Percentiles rank a stretch among this genome's conserved stretches.
These are phyloP conservation scores for Crotalus helleri DNA, from an alignment of 2,113 vertebrate genomes.

Conservation along the genomic window DNA sequence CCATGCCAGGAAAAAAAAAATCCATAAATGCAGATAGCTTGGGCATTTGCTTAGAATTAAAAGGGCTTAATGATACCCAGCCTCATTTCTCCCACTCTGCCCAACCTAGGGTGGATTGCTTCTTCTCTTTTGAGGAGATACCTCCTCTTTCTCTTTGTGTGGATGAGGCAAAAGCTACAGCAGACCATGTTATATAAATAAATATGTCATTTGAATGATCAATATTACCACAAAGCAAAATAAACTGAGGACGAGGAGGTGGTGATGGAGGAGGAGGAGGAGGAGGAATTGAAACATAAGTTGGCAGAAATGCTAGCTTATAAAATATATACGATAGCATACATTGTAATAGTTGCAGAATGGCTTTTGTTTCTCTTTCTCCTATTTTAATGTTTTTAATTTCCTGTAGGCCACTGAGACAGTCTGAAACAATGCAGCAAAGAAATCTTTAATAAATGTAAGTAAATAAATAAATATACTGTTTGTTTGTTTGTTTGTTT, in stretches of 20 bases:
- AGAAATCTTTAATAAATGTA: background rate
- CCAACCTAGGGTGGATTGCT: background rate
- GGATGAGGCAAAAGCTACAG: background rate
- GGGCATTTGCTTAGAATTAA: slow-evolving; percentile 22
- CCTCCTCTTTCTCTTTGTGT: background rate
- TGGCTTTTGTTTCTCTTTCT: background rate
- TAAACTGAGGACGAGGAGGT: background rate
- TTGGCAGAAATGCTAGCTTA: background rate
- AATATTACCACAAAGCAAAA: background rate
- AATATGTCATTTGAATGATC: background rate
- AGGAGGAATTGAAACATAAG: background rate
- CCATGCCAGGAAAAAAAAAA: slow-evolving; percentile 12
- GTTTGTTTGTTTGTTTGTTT: background rate
- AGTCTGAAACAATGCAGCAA: background rate
- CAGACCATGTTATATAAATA: background rate
- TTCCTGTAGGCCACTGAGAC: background rate
- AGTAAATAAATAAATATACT: background rate
- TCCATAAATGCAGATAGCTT: slow-evolving; percentile 3
- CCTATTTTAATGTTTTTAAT: background rate
- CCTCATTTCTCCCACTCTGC: background rate
- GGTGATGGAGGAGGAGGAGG: background rate
- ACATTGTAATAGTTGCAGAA: background rate
- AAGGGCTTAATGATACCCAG: slow-evolving; percentile 15
- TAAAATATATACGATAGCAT: background rate
- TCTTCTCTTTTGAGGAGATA: background rate